A percentile compares a stretch with the other conserved stretches of the same genome.
Conservation (phyloP, 2,113 vertebrate genomes). For the Turdus rufiventris region DNA sequence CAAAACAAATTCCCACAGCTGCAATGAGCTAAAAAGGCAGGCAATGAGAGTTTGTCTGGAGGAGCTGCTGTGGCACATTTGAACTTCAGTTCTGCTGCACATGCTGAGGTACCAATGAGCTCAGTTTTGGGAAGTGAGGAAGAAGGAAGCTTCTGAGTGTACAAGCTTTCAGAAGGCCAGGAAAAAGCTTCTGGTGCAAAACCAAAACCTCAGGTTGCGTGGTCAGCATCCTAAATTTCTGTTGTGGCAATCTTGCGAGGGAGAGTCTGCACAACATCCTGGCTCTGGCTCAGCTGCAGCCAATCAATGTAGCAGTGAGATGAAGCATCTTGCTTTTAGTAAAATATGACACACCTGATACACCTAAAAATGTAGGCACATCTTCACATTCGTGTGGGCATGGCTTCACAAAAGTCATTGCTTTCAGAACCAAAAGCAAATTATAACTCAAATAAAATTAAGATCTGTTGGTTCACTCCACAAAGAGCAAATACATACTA, state of each 20-base stretch:
- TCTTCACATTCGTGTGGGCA: not conserved
- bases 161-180: not conserved
- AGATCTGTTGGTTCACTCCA: constrained; percentile 48
- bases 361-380: not conserved
- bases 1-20: constrained; percentile 68
- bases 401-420: not conserved
- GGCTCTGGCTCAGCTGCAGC: not conserved
- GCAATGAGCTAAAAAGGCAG: constrained; percentile 55
- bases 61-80: constrained; percentile 35
- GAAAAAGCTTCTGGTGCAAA: not conserved
- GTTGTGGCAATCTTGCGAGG: not conserved
- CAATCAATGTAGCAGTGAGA: not conserved
- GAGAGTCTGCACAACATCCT: not conserved
- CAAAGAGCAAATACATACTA: not conserved
- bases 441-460: constrained; percentile 18
- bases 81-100: not conserved
- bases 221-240: not conserved
- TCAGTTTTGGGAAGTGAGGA: not conserved
- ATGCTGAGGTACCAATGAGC: not conserved
- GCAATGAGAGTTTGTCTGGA: constrained; percentile 55
- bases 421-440: constrained; percentile 35
- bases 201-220: not conserved
- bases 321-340: not conserved
- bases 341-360: not conserved
- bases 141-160: not conserved